These are phyloP conservation scores for Microctenopoma stevenorrisi DNA, from an alignment of 2,797 vertebrate genomes.

Conservation along the genomic window DNA sequence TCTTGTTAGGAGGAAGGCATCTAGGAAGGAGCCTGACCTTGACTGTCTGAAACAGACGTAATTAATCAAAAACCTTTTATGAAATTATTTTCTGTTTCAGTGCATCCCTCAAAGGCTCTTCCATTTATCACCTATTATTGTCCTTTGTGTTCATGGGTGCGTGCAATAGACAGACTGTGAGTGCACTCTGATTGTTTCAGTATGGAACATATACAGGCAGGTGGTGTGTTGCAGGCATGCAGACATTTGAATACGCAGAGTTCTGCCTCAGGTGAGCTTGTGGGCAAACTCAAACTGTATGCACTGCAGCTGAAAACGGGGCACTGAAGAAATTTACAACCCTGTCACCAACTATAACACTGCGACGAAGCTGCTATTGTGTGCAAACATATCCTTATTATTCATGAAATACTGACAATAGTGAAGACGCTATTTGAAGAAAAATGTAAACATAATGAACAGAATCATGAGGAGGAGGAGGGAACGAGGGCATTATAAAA, in stretches of 20 bases:
- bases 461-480: slow-evolving; percentile 62
- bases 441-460: slow-evolving; percentile 73
- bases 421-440: slow-evolving; percentile 60
- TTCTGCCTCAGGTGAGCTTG: slow-evolving; percentile 55
- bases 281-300: slow-evolving; percentile 41
- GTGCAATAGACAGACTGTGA: slow-evolving; percentile 12
- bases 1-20: slow-evolving; percentile 39
- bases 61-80: slow-evolving; percentile 82
- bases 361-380: slow-evolving; percentile 35
- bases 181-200: slow-evolving; percentile 39
- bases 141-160: slow-evolving; percentile 9
- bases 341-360: slow-evolving; percentile 48
- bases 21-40: slow-evolving; percentile 73
- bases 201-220: slow-evolving; percentile 22
- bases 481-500: slow-evolving; percentile 72
- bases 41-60: slow-evolving; percentile 67
- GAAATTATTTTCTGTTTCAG: slow-evolving; percentile 81
- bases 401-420: slow-evolving; percentile 64
- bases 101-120: slow-evolving; percentile 65
- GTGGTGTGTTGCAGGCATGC: slow-evolving; percentile 15
- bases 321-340: slow-evolving; percentile 54
- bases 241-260: slow-evolving; percentile 5
- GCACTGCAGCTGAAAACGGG: slow-evolving; percentile 31
- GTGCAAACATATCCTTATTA: slow-evolving; percentile 56
- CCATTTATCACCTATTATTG: slow-evolving; percentile 69